A percentile compares a stretch with the other conserved stretches of the same genome.
Conservation (phyloP, 2,797 vertebrate species). For the Odontamblyopus lacepedii region DNA sequence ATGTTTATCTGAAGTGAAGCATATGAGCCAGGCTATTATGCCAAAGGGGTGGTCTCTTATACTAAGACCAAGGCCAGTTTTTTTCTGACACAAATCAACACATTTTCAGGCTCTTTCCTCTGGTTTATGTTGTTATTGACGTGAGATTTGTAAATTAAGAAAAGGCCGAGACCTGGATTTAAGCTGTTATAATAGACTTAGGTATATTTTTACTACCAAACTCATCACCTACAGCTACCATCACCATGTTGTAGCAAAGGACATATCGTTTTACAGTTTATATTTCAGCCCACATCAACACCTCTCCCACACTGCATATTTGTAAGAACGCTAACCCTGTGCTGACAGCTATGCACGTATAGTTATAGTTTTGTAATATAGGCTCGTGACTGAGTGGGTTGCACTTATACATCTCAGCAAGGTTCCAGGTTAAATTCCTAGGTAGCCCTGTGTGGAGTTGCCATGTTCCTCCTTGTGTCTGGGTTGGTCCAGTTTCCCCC, state of each 20-base stretch:
- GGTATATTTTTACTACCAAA: conserved; percentile 1
- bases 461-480: too few relatives aligned
- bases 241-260: background rate
- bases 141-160: background rate
- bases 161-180: background rate
- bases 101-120: conserved; percentile 11
- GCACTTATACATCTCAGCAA: too few relatives aligned
- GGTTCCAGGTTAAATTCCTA: too few relatives aligned
- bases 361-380: background rate
- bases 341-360: background rate
- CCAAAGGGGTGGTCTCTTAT: conserved; percentile 56
- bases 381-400: too few relatives aligned
- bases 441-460: too few relatives aligned
- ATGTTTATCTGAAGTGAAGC: conserved; percentile 76
- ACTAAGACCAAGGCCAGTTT: conserved; percentile 15
- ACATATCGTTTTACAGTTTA: conserved; percentile 10
- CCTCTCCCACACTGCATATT: background rate
- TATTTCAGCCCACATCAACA: conserved; percentile 10
- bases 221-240: background rate
- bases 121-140: conserved; percentile 8
- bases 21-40: conserved; percentile 57
- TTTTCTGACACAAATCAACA: conserved; percentile 41
- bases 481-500: too few relatives aligned
- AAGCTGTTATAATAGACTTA: background rate
- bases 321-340: background rate